Conservation (phyloP, 2,888 invertebrate genomes). For the Helleia helle region DNA sequence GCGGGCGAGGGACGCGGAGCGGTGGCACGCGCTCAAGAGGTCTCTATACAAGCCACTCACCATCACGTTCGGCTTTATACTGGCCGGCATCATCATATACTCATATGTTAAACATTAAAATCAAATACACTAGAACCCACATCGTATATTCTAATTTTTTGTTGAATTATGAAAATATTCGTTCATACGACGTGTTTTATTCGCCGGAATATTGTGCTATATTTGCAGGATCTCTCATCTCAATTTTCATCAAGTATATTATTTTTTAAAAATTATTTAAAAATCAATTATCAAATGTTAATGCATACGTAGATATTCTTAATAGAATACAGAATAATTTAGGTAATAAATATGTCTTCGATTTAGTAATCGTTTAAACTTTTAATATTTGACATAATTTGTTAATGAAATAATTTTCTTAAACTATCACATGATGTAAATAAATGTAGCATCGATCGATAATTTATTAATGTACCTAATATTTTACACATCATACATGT, state of each 20-base stretch:
- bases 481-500: not conserved
- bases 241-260: not conserved
- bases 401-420: not conserved
- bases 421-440: not conserved
- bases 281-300: conserved; percentile 3
- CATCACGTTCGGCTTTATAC: conserved; percentile 79
- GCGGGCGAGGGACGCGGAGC: conserved; percentile 78
- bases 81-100: conserved; percentile 79
- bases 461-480: too few species aligned
- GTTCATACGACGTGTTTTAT: too few species aligned
- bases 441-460: not conserved
- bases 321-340: not conserved
- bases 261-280: not conserved
- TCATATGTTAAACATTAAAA: conserved; percentile 65
- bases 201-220: too few species aligned
- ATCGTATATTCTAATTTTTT: too few species aligned
- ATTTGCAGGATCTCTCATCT: conserved; percentile 5
- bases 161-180: too few species aligned
- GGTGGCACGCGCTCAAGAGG: conserved; percentile 84
- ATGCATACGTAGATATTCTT: conserved; percentile 1
- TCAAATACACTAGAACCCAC: not conserved
- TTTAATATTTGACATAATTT: not conserved
- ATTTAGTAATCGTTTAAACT: not conserved
- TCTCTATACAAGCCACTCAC: conserved; percentile 83
- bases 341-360: not conserved